Base-by-base conservation (phyloP, 2,888 invertebrate species). In the Nasonia oneida region DNA sequence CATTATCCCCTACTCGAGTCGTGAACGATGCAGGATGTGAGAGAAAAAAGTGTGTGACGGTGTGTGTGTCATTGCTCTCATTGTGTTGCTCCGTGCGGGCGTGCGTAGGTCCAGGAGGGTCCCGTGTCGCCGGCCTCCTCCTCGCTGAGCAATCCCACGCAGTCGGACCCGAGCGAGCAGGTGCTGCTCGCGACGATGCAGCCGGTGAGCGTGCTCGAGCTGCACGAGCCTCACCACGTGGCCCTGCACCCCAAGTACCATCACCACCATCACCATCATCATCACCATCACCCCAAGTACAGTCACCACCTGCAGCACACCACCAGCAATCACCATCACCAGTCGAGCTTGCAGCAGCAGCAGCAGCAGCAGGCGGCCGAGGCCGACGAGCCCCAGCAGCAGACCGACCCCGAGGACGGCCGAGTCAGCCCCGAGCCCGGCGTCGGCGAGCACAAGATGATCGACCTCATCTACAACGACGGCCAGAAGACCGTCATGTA, bases 401-500 rank as follows among this genome's bases (percentile, higher is more conserved):
- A 94, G 88, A 94, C 94, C 89, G 94, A 94, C 88, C 77, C 86
- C 39, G 84, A 84, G 74, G 81, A 83, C 84, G 86, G 75, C 70
- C 76, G 85, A 3, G 87, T 84, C 33, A 84, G 74, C 94, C 95
- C 94, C 94, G 94, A 88, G 94, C 53, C 94, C 23, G 94, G 93
- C 92, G 77, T 76, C 86, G 64, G 85, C 87, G 96, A 96, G 90
- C 95, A 96, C 93, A 96, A 96, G 91, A 96, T 97, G 89, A 97
- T 97, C 92, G 97, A 97, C 93, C 94, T 97, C 90, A 97, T 97
- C 90, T 97, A 97, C 93, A 97, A 97, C 91, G 97, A 97, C 91
- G 97, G 97, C 75, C 97, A 97, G 92, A 97, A 97, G 92, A 97
- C 97, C 3, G 97, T 97, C 86, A 97, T 97, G 92, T 97, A 97